A percentile compares a stretch with the other conserved stretches of the same genome.
phyloP scores from a whole-genome alignment of 92 coral and sea anemone genomes.

The Blastomussa wellsi region DNA sequence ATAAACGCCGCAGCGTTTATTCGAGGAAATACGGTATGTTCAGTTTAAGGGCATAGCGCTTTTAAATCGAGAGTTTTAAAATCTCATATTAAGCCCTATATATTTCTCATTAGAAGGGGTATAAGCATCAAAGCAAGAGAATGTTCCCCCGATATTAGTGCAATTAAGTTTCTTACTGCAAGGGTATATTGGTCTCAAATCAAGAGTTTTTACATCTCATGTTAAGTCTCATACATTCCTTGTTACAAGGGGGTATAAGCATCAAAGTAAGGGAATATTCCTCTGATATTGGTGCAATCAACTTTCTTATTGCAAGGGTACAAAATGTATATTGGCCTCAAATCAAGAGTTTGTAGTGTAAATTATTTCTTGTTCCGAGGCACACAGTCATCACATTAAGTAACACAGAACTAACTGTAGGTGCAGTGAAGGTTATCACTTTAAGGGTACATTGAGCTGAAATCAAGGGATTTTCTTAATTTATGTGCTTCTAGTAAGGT shows the following conservation, averaged over 20 bases:
- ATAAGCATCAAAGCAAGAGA: too few species aligned
- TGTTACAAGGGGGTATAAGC: too few species aligned
- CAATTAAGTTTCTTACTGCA: too few species aligned
- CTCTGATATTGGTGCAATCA: conserved; percentile 18
- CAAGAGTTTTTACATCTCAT: too few species aligned
- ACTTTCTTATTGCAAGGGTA: conserved; percentile 17
- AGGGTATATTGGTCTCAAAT: too few species aligned
- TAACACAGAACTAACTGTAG: background rate
- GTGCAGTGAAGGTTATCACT: conserved; percentile 22
- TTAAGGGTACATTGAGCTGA: background rate
- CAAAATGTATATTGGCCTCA: conserved; percentile 17
- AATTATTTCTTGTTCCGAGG: background rate
- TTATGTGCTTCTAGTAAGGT: conserved; percentile 16
- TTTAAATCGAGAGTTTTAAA: conserved; percentile 13
- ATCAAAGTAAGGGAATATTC: conserved; percentile 1
- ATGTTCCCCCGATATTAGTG: too few species aligned
- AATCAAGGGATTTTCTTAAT: conserved; percentile 13
- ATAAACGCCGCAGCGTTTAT: too few species aligned
- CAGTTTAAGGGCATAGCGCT: conserved; percentile 28
- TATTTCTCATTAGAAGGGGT: too few species aligned
- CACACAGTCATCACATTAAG: background rate
- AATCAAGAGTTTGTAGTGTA: conserved; percentile 10
- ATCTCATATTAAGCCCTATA: conserved; percentile 24
- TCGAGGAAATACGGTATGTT: too few species aligned
- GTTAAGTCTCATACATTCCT: too few species aligned